Conservation (phyloP, 2,797 vertebrate genomes). For the Sylvilagus floridanus region DNA sequence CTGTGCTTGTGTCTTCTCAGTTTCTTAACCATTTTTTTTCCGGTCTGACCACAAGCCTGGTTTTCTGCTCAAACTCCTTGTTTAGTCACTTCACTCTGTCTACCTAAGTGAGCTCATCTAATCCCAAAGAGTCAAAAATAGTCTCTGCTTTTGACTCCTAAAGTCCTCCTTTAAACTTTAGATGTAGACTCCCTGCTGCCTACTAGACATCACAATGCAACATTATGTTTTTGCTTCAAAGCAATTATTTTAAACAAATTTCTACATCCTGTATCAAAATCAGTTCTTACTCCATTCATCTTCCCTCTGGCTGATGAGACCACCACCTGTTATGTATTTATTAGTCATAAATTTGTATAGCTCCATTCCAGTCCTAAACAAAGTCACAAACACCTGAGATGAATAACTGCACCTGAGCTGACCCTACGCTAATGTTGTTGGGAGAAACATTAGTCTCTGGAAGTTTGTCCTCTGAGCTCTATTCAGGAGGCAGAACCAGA, state of each 20-base stretch:
- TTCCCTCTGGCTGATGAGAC: background rate
- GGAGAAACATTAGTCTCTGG: background rate
- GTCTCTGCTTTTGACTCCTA: background rate
- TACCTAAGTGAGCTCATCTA: background rate
- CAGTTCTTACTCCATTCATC: background rate
- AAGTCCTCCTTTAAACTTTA: background rate
- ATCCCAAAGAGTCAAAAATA: background rate
- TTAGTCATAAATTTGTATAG: background rate
- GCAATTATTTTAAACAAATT: background rate
- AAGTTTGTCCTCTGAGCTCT: background rate
- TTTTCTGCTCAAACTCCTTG: background rate
- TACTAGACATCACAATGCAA: background rate
- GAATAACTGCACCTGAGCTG: background rate
- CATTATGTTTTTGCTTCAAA: background rate
- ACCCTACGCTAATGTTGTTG: background rate
- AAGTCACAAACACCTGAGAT: background rate
- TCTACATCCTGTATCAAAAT: background rate
- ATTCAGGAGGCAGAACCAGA: background rate
- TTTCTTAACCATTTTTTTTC: background rate
- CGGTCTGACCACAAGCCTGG: background rate
- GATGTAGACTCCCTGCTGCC: background rate
- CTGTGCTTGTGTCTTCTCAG: background rate
- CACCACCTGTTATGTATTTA: background rate
- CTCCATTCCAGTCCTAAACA: background rate
- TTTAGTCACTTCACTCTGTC: background rate